These are phyloP conservation scores for Phocides pigmalion DNA, from an alignment of 1,140 invertebrate genomes.

Conservation along the genomic window DNA sequence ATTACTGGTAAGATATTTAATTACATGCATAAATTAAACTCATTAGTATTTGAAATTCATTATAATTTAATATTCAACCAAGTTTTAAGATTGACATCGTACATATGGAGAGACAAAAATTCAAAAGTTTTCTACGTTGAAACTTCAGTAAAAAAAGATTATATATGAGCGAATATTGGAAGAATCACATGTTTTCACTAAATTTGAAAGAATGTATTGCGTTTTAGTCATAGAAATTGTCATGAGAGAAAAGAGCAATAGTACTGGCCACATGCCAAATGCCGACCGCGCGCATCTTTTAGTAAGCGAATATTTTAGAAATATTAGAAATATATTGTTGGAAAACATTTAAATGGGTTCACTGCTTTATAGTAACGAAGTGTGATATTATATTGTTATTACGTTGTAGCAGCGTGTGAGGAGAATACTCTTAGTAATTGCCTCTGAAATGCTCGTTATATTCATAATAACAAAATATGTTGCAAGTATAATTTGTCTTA, in stretches of 20 bases:
- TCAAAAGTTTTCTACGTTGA: neutral
- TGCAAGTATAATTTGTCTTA: neutral
- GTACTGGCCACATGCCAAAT: slow-evolving; percentile 75
- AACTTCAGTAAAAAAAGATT: neutral
- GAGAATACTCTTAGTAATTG: neutral
- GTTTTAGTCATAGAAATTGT: slow-evolving; percentile 65
- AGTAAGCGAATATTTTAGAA: slow-evolving; percentile 75
- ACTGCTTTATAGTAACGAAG: slow-evolving; percentile 8
- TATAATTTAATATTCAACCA: too few species aligned
- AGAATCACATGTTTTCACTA: slow-evolving; percentile 6
- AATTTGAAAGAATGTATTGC: slow-evolving; percentile 47
- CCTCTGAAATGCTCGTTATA: neutral
- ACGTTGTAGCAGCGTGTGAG: neutral
- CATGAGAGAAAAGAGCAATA: slow-evolving; percentile 70
- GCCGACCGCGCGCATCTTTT: slow-evolving; percentile 68
- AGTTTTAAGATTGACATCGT: too few species aligned
- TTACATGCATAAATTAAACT: neutral
- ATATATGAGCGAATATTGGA: neutral
- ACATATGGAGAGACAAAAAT: neutral
- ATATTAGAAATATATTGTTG: slow-evolving; percentile 56
- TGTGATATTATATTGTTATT: slow-evolving; percentile 11
- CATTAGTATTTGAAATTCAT: too few species aligned
- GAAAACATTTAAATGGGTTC: slow-evolving; percentile 39
- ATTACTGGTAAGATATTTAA: slow-evolving; percentile 28
- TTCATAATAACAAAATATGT: neutral